These are phyloP conservation scores for Parelbella ahira DNA, from an alignment of 2,888 invertebrate species.

Conservation along the genomic window DNA sequence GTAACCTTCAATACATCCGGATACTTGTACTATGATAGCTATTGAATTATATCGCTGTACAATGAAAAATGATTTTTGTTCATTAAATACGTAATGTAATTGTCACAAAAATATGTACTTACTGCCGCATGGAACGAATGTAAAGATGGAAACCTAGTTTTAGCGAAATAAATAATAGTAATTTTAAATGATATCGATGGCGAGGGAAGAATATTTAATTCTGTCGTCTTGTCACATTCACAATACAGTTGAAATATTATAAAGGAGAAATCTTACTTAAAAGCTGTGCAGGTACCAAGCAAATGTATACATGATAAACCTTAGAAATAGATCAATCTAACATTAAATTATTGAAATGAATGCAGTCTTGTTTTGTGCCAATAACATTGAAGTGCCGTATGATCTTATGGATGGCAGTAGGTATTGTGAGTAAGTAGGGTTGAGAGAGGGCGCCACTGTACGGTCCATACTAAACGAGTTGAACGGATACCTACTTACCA, in stretches of 20 bases:
- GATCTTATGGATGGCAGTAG: constrained; percentile 7
- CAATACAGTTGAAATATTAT: neutral
- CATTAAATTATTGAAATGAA: constrained; percentile 3
- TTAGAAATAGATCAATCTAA: constrained; percentile 4
- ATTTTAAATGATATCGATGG: too few relatives aligned
- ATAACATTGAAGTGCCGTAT: constrained; percentile 26
- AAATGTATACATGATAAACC: constrained; percentile 3
- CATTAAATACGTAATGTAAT: neutral
- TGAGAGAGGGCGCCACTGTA: constrained; percentile 4
- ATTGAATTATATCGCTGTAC: too few relatives aligned
- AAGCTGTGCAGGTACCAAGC: constrained; percentile 8
- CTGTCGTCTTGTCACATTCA: too few relatives aligned
- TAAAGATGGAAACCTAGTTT: constrained; percentile 8
- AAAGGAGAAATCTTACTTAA: constrained; percentile 4
- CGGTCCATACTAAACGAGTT: neutral
- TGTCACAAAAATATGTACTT: constrained; percentile 17
- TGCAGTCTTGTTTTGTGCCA: constrained; percentile 41
- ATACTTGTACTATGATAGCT: constrained; percentile 8
- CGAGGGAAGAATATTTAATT: too few relatives aligned
- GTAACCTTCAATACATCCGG: constrained; percentile 28
- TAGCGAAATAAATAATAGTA: too few relatives aligned
- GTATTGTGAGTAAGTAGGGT: constrained; percentile 2
- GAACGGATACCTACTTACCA: too few relatives aligned
- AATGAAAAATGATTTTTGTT: constrained; percentile 9
- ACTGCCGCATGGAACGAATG: constrained; percentile 10